Evolutionary conservation across 1,140 invertebrate species (phyloP).

Genomic region (Steinernema khuongi): DNA sequence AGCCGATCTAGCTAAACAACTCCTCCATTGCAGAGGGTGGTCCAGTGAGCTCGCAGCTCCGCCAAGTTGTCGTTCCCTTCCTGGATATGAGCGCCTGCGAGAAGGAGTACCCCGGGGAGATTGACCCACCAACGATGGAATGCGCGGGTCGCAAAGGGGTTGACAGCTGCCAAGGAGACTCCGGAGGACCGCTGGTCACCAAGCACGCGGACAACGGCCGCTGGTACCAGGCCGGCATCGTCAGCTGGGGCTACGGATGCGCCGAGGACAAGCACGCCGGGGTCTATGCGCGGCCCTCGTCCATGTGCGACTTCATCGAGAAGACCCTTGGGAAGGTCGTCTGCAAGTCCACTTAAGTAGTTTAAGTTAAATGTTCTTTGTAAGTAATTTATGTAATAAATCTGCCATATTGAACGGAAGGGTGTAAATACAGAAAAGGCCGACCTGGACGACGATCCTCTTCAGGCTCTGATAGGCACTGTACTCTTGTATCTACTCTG

Average conservation of each 20-base stretch:
- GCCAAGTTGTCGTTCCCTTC: constrained; percentile 10
- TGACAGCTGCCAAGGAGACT: constrained; percentile 68
- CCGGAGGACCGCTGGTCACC: constrained; percentile 80
- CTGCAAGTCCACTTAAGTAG: neutral
- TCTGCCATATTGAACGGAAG: neutral
- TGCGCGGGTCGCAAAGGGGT: constrained; percentile 16
- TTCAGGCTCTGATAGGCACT: too few species aligned
- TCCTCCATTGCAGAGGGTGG: constrained; percentile 19
- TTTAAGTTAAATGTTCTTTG: neutral
- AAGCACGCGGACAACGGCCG: constrained; percentile 69
- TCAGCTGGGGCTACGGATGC: constrained; percentile 85
- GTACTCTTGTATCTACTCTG: too few species aligned
- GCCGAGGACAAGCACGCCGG: constrained; percentile 77
- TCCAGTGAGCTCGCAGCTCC: constrained; percentile 5
- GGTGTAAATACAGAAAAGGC: too few species aligned
- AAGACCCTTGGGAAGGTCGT: neutral
- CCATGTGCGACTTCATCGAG: constrained; percentile 19
- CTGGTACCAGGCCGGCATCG: constrained; percentile 82
- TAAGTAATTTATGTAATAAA: neutral
- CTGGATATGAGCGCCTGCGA: constrained; percentile 17
- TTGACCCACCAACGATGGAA: neutral
- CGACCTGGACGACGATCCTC: too few species aligned
- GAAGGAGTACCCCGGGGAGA: constrained; percentile 12
- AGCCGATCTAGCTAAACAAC: neutral
- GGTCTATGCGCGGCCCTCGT: neutral